Evolutionary conservation across 64 coral and sea anemone species (phyloP).

Genomic region (Stylophora pistillata): DNA sequence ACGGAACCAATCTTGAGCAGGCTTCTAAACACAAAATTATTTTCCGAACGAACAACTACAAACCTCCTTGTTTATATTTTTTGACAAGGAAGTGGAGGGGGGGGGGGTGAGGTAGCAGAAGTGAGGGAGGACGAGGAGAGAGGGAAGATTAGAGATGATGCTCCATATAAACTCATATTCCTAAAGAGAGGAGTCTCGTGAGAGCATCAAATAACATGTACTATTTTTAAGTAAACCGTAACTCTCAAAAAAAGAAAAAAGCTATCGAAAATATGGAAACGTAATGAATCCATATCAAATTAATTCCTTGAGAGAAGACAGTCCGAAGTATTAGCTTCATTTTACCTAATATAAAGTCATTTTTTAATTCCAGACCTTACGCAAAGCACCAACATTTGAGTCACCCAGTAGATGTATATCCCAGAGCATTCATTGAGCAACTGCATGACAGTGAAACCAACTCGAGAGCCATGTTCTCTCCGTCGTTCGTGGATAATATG

Average conservation of each 20-base stretch:
- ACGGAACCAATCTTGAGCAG: no score
- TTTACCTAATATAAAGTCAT: background rate
- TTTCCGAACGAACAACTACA: no score
- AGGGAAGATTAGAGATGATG: no score
- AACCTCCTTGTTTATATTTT: no score
- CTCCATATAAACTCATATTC: no score
- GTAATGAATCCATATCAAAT: background rate
- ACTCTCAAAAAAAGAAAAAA: background rate
- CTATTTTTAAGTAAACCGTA: background rate
- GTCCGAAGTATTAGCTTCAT: background rate
- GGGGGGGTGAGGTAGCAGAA: no score
- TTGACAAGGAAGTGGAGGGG: no score
- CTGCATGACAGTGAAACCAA: conserved; percentile 9
- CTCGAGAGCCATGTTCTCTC: conserved; percentile 10
- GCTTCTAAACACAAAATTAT: no score
- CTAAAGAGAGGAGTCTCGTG: no score
- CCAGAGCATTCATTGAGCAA: conserved; percentile 35
- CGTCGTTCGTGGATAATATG: conserved; percentile 45
- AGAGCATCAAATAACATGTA: no score
- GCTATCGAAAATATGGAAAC: background rate
- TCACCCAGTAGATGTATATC: conserved; percentile 35
- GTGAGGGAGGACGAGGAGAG: no score
- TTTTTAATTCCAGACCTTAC: conserved; percentile 6
- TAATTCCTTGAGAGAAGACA: no score
- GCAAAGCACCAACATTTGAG: background rate